phyloP scores from a whole-genome alignment of 2,888 invertebrate genomes.

The Dione vanillae region DNA sequence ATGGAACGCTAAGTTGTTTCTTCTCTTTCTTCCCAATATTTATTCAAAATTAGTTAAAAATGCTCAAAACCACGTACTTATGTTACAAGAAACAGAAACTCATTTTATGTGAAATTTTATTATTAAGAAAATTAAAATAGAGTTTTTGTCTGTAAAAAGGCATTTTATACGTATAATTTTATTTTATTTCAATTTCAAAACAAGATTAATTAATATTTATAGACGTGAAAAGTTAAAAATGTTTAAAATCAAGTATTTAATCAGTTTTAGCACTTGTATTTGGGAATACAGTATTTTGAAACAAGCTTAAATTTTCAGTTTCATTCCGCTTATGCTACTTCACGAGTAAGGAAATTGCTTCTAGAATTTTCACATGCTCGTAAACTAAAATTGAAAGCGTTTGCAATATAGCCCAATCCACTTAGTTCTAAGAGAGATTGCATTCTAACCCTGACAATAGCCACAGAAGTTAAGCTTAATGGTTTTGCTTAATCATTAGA shows the following conservation, averaged over 20 bases:
- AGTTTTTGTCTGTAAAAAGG: no score
- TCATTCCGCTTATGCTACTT: constrained; percentile 32
- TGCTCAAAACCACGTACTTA: no score
- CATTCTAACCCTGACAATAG: constrained; percentile 30
- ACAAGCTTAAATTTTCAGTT: constrained; percentile 25
- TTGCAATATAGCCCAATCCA: constrained; percentile 42
- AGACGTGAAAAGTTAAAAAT: background rate
- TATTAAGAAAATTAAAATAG: no score
- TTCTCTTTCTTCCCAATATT: no score
- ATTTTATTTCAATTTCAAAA: background rate
- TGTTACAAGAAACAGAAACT: no score
- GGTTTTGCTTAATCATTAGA: constrained; percentile 18
- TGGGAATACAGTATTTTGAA: constrained; percentile 20
- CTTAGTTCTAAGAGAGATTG: constrained; percentile 43
- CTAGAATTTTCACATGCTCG: constrained; percentile 38
- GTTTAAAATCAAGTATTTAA: constrained; percentile 18
- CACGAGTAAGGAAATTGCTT: constrained; percentile 36
- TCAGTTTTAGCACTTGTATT: constrained; percentile 14
- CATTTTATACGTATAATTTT: no score
- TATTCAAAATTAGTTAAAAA: no score
- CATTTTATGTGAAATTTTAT: no score
- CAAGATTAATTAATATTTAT: background rate
- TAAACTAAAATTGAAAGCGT: constrained; percentile 47
- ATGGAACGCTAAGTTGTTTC: no score
- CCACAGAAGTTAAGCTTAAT: constrained; percentile 29